Evolutionary conservation across 2,797 vertebrate genomes (phyloP).

Genomic region (Fundulus diaphanus): DNA sequence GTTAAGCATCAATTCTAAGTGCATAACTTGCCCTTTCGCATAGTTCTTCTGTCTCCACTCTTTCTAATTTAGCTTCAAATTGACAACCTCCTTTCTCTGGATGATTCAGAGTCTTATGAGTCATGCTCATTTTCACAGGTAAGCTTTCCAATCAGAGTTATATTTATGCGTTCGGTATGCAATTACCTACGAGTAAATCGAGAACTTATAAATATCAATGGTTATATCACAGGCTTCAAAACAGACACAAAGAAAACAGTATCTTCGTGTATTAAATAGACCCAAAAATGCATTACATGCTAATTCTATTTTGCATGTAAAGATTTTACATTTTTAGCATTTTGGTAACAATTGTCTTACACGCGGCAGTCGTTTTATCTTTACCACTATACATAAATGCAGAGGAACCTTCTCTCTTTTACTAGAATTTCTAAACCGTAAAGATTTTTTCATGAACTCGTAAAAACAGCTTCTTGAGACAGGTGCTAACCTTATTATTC

Average conservation of each 20-base stretch:
- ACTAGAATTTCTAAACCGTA: background rate
- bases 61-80: slow-evolving; percentile 49
- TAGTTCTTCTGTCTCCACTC: slow-evolving; percentile 46
- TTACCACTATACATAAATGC: background rate
- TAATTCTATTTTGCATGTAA: background rate
- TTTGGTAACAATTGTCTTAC: background rate
- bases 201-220: slow-evolving; percentile 23
- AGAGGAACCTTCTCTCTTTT: background rate
- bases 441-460: background rate
- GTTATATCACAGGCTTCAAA: slow-evolving; percentile 8
- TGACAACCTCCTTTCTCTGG: slow-evolving; percentile 43
- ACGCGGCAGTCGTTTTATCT: background rate
- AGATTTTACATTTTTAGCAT: background rate
- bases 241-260: background rate
- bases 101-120: slow-evolving; percentile 56
- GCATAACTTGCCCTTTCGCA: slow-evolving; percentile 59
- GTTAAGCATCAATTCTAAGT: slow-evolving; percentile 55
- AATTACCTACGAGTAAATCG: slow-evolving; percentile 21
- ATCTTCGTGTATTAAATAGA: background rate
- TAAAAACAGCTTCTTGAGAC: background rate
- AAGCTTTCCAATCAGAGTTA: slow-evolving; percentile 32
- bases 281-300: background rate
- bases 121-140: slow-evolving; percentile 52
- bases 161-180: slow-evolving; percentile 17
- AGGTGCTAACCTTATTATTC: background rate